Evolutionary conservation across 2,797 vertebrate genomes (phyloP), one percentile per base, ranked within the genome.

Genomic region (Sebastes hubbsi): DNA sequence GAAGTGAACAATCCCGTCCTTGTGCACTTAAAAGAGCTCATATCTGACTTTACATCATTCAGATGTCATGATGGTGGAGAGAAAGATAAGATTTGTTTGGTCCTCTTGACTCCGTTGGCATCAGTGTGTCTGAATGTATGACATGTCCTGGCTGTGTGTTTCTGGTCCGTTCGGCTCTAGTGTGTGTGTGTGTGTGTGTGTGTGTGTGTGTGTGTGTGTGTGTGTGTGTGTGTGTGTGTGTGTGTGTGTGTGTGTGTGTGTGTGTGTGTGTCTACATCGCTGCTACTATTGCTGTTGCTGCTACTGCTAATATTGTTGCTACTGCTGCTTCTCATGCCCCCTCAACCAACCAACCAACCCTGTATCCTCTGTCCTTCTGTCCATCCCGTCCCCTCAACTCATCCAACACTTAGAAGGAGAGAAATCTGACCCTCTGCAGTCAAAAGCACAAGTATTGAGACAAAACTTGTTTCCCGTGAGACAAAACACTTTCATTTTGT

Each of bases 201-300:
- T 8, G 30, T 8, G 8, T 30, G 30, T 8, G 29, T 30, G 29
- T 73, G n/a, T 56, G 66, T 69, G 27, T 69, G 74, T 49, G 67
- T 83, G 70, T 74, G 73, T 87, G 89, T 88, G 87, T 30, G 30
- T 30, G 30, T 36, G 11, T 13, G 12, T 36, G 34, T 36, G 11
- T 36, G 11, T 36, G 0, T 12, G 34, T 36, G 11, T 12, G 34
- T 12, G 34, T 76, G 29, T 58, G 63, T 72, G 32, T 72, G 74
- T 42, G 71, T 83, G 71, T 74, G 73, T 87, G 89, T 88, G 81
- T 85, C 85, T 92, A 92, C 94, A 93, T 93, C 80, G 88, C 94
- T 95, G 95, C 94, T 94, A 92, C 93, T 94, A 92, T 86, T 85
- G 86, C 91, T 92, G 88, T 89, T 85, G 88, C 89, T 94, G 82